These are phyloP conservation scores for Amazona finschi DNA, from an alignment of 2,797 vertebrate species.

Conservation along the genomic window DNA sequence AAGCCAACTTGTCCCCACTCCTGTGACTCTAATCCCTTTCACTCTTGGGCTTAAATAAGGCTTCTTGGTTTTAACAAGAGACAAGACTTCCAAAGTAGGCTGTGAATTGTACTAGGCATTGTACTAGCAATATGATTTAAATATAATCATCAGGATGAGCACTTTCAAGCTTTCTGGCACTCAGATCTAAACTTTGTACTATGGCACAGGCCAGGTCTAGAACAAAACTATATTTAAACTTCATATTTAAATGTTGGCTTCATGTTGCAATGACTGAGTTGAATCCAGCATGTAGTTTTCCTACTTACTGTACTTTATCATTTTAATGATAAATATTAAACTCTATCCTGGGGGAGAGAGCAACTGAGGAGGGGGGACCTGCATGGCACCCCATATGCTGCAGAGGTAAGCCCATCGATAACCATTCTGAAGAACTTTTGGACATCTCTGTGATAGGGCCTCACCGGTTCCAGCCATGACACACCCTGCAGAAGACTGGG, in stretches of 20 bases:
- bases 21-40: neutral
- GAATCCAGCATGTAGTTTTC: neutral
- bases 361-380: neutral
- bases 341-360: neutral
- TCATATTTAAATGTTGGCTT: constrained; percentile 14
- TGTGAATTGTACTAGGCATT: neutral
- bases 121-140: neutral
- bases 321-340: neutral
- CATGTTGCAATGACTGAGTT: neutral
- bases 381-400: neutral
- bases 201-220: neutral
- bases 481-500: neutral
- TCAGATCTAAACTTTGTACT: neutral
- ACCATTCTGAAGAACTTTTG: neutral
- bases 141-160: neutral
- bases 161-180: neutral
- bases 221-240: neutral
- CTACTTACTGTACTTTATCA: neutral
- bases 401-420: neutral
- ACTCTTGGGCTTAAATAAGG: neutral
- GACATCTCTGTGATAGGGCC: neutral
- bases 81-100: neutral
- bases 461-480: neutral
- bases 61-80: constrained; percentile 28
- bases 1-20: neutral